Evolutionary conservation across 2,113 vertebrate genomes (phyloP).

Genomic region (Megaceryle torquata): DNA sequence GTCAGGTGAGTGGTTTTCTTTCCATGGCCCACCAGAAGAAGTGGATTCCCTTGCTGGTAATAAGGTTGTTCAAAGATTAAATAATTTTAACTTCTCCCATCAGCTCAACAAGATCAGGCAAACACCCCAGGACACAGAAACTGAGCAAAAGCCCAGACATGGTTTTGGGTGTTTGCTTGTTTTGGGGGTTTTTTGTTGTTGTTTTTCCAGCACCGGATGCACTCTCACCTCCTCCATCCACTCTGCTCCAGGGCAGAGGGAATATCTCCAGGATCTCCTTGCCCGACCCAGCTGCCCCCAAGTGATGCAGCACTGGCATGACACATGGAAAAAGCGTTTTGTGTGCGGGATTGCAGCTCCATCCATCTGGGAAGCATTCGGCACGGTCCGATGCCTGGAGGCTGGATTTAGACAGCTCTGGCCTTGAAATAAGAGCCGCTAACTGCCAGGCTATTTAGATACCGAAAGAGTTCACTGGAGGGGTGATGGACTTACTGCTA

Average conservation of each 20-base stretch:
- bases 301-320: not conserved
- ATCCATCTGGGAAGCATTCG: not conserved
- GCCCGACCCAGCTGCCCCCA: not conserved
- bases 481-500: constrained; percentile 12
- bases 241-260: not conserved
- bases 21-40: not conserved
- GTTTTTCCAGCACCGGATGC: not conserved
- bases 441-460: constrained; percentile 26
- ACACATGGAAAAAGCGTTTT: not conserved
- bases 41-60: not conserved
- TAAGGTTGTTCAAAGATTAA: not conserved
- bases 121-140: not conserved
- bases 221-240: not conserved
- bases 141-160: rapidly evolving
- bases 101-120: not conserved
- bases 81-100: not conserved
- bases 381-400: not conserved
- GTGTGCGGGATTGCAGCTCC: not conserved
- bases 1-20: not conserved
- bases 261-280: not conserved
- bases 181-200: no score
- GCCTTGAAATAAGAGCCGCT: constrained; percentile 39
- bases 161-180: not conserved
- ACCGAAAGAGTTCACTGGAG: not conserved
- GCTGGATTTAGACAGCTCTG: constrained; percentile 31